Evolutionary conservation across 2,888 invertebrate species (phyloP).

Genomic region (Nomada fucata): DNA sequence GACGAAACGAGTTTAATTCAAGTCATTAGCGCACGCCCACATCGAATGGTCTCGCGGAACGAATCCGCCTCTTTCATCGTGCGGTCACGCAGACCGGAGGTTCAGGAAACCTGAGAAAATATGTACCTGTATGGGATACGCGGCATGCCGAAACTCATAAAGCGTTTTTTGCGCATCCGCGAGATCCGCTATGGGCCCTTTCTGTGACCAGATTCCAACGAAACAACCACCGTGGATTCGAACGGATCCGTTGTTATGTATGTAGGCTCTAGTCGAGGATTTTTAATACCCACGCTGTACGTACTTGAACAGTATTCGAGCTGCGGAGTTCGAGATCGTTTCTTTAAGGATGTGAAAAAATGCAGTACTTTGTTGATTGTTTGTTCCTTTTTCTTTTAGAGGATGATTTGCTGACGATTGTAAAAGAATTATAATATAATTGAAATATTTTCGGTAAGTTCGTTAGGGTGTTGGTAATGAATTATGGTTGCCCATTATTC

Average conservation of each 20-base stretch:
- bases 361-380: too few relatives aligned
- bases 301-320: background rate
- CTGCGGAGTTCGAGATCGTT: background rate
- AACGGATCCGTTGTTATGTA: background rate
- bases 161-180: conserved; percentile 45
- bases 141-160: conserved; percentile 47
- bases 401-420: too few relatives aligned
- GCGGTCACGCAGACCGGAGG: background rate
- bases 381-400: too few relatives aligned
- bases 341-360: too few relatives aligned
- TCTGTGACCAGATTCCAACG: conserved; percentile 21
- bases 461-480: too few relatives aligned
- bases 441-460: too few relatives aligned
- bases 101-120: conserved; percentile 41
- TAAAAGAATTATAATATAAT: too few relatives aligned
- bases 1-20: conserved; percentile 78
- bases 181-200: conserved; percentile 33
- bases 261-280: conserved; percentile 2
- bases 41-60: conserved; percentile 59
- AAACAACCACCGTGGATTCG: conserved; percentile 10
- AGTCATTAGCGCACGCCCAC: conserved; percentile 77
- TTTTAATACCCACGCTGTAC: conserved; percentile 5
- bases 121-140: conserved; percentile 53
- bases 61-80: conserved; percentile 15
- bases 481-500: too few relatives aligned